Percentiles rank a stretch among this genome's conserved stretches.
These are phyloP conservation scores for Eupithecia inturbata DNA, from an alignment of 2,888 invertebrate genomes.

Conservation along the genomic window DNA sequence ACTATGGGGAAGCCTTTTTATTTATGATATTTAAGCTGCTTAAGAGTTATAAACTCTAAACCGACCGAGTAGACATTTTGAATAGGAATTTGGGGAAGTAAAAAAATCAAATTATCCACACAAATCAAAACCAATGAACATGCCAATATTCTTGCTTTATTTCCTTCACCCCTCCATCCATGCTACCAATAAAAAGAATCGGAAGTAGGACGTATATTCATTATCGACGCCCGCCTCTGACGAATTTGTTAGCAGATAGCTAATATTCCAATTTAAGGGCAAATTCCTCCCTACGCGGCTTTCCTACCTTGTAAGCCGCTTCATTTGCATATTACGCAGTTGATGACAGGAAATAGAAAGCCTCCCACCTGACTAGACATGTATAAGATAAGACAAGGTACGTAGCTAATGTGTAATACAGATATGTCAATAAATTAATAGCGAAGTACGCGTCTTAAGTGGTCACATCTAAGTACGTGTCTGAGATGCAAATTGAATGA, in stretches of 20 bases:
- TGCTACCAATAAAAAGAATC: conserved; percentile 51
- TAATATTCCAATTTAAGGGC: conserved; percentile 68
- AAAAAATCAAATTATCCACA: conserved; percentile 28
- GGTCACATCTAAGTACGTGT: not conserved
- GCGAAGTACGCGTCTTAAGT: not conserved
- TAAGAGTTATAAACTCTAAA: not conserved
- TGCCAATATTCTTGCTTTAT: conserved; percentile 42
- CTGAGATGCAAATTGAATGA: not conserved
- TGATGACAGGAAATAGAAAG: conserved; percentile 24
- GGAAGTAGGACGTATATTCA: conserved; percentile 58
- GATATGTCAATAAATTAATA: conserved; percentile 14
- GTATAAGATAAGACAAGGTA: conserved; percentile 20
- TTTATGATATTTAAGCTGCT: not conserved
- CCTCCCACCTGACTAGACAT: conserved; percentile 17
- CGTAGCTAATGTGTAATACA: not conserved
- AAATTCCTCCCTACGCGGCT: conserved; percentile 31
- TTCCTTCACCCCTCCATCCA: conserved; percentile 45
- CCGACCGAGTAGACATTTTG: not conserved
- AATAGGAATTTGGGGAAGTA: not conserved
- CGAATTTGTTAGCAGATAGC: conserved; percentile 70
- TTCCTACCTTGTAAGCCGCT: conserved; percentile 23
- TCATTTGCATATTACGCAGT: conserved; percentile 31
- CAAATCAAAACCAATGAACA: conserved; percentile 39
- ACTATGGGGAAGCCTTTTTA: not conserved
- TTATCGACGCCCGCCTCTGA: conserved; percentile 64